phyloP scores from a whole-genome alignment of 2,797 vertebrate species.

The Agapornis canus region DNA sequence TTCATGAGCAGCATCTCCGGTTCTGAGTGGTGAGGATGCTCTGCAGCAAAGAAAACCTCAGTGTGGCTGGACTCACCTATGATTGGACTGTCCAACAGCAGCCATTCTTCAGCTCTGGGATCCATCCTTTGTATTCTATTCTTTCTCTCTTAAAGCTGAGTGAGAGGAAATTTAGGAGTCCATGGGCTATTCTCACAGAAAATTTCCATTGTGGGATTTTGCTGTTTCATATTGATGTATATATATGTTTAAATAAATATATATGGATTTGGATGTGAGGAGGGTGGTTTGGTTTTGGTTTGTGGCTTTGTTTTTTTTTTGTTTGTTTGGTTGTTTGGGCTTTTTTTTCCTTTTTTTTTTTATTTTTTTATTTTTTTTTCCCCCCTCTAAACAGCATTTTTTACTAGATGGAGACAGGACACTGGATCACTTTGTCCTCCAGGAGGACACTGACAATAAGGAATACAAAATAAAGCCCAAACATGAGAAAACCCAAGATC shows the following conservation, averaged over 20 bases:
- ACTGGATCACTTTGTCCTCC: conserved; percentile 90
- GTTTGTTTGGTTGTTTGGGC: not conserved
- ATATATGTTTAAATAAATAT: not conserved
- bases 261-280: not conserved
- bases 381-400: conserved; percentile 19
- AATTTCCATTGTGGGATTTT: not conserved
- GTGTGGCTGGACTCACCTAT: not conserved
- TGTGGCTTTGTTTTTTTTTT: not conserved
- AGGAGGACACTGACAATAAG: conserved; percentile 93
- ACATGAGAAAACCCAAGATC: conserved; percentile 90
- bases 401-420: conserved; percentile 88
- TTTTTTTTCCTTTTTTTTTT: not conserved
- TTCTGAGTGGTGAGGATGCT: conserved; percentile 19
- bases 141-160: not conserved
- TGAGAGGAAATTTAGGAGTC: conserved; percentile 2
- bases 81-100: not conserved
- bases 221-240: not conserved
- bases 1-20: not conserved
- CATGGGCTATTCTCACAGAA: not conserved
- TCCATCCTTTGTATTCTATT: not conserved
- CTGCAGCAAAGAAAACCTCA: conserved; percentile 8
- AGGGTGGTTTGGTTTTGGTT: not conserved
- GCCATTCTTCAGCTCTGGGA: conserved; percentile 6
- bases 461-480: conserved; percentile 94
- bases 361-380: not conserved